Percentiles rank a stretch among this genome's conserved stretches.
phyloP scores from a whole-genome alignment of 2,113 vertebrate species.

The Ammospiza nelsoni region DNA sequence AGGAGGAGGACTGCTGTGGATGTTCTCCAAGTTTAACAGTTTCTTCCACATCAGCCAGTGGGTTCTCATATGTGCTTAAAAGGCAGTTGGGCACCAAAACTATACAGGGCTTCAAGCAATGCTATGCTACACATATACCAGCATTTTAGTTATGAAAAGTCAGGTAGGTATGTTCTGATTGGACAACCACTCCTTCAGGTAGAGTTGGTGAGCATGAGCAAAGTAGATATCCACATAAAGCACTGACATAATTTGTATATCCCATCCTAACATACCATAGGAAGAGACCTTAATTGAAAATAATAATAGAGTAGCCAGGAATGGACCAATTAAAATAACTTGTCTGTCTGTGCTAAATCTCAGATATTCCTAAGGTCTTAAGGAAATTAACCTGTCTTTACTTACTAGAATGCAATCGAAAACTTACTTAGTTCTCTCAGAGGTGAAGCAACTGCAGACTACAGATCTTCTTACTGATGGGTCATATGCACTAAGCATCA shows the following conservation, averaged over 20 bases:
- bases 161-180: background rate
- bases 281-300: background rate
- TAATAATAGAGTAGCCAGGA: conserved; percentile 1
- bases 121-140: background rate
- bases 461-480: background rate
- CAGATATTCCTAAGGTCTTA: background rate
- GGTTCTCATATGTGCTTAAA: background rate
- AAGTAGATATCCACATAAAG: background rate
- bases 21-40: background rate
- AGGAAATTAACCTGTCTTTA: background rate
- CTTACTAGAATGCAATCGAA: background rate
- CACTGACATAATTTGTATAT: background rate
- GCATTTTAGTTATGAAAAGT: background rate
- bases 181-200: background rate
- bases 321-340: background rate
- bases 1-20: background rate
- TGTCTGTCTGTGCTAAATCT: background rate
- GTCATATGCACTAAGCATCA: rapidly evolving
- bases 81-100: background rate
- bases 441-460: background rate
- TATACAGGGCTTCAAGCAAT: background rate
- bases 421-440: background rate
- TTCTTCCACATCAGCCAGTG: background rate
- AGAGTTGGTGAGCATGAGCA: background rate
- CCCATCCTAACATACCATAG: background rate